A percentile compares a stretch with the other conserved stretches of the same genome.
phyloP scores from a whole-genome alignment of 2,797 vertebrate genomes.

The Chrosomus eos region DNA sequence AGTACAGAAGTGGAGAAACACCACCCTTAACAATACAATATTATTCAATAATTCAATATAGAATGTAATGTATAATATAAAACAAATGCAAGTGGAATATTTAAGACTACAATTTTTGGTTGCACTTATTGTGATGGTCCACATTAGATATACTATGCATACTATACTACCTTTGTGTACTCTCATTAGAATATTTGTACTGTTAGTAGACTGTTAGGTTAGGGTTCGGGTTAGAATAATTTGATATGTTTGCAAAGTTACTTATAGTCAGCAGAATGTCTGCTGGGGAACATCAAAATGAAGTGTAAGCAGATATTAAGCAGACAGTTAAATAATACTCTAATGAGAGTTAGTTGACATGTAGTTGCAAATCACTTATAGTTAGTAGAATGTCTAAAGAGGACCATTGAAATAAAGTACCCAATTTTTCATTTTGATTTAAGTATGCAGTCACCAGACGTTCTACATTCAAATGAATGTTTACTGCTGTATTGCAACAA shows the following conservation, averaged over 20 bases:
- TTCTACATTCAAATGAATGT: too few relatives aligned
- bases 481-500: not conserved
- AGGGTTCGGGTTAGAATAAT: too few relatives aligned
- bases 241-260: not conserved
- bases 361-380: not conserved
- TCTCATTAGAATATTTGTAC: not conserved
- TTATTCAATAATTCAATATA: not conserved
- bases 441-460: not conserved
- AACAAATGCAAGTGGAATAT: not conserved
- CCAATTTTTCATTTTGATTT: not conserved
- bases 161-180: not conserved
- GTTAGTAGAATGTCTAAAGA: not conserved
- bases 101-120: not conserved
- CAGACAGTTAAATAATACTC: too few relatives aligned
- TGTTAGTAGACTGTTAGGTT: not conserved
- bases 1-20: constrained; percentile 84
- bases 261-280: not conserved
- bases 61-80: not conserved
- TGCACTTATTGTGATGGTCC: not conserved
- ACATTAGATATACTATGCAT: not conserved
- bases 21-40: constrained; percentile 76
- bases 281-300: too few relatives aligned
- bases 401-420: not conserved
- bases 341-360: too few relatives aligned
- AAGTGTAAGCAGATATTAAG: too few relatives aligned